Percentiles rank a stretch among this genome's conserved stretches.
Conservation (phyloP, 2,113 vertebrate species). For the Tiliqua scincoides region DNA sequence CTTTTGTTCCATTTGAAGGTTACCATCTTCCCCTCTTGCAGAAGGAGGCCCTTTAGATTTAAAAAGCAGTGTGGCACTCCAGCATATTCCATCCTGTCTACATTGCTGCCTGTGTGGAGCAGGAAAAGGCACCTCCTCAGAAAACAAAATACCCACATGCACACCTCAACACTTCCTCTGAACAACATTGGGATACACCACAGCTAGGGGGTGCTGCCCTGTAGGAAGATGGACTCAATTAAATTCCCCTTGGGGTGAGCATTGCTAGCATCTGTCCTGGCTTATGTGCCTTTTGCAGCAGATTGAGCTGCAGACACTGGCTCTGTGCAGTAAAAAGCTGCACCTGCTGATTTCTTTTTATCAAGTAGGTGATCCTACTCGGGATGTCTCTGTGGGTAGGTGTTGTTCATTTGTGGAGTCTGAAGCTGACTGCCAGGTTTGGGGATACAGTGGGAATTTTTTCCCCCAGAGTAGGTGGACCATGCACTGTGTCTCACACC, state of each 20-base stretch:
- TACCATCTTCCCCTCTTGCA: no score
- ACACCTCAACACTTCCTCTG: not conserved
- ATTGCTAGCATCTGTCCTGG: not conserved
- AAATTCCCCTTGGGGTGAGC: not conserved
- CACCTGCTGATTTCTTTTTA: not conserved
- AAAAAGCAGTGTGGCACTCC: no score
- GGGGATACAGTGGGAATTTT: not conserved
- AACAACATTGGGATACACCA: not conserved
- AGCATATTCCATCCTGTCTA: not conserved
- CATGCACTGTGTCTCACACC: no score
- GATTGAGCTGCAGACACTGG: not conserved
- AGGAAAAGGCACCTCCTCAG: not conserved
- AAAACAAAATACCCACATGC: no score
- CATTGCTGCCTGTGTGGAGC: not conserved
- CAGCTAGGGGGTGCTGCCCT: no score
- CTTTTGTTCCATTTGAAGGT: no score
- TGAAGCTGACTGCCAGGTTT: not conserved
- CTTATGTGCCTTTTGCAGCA: no score
- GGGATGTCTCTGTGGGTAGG: not conserved
- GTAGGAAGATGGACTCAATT: not conserved
- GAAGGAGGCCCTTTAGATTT: not conserved
- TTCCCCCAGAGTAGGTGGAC: not conserved
- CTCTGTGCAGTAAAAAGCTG: not conserved
- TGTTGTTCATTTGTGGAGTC: not conserved
- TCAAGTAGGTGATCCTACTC: not conserved